Evolutionary conservation across 2,888 invertebrate genomes (phyloP).

Genomic region (Macrosiphum euphorbiae): DNA sequence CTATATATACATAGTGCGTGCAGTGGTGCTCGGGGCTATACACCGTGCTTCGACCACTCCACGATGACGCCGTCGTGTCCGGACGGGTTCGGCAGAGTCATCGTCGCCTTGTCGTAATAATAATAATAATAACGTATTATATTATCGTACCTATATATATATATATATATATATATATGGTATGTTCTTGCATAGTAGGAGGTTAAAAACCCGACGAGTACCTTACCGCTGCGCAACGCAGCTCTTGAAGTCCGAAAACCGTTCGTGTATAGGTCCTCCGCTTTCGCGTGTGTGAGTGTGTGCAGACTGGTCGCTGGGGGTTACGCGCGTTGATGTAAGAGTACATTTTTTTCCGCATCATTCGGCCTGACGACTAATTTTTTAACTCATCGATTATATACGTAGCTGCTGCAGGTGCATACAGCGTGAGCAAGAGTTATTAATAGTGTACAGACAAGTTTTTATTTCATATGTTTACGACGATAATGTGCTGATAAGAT

Average conservation of each 20-base stretch:
- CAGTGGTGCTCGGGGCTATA: slow-evolving; percentile 22
- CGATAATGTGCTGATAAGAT: too few species aligned
- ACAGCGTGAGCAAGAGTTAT: too few species aligned
- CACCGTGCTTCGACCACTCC: slow-evolving; percentile 32
- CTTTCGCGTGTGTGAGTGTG: neutral
- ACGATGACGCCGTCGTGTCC: slow-evolving; percentile 16
- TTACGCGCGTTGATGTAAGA: neutral
- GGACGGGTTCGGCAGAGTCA: slow-evolving; percentile 37
- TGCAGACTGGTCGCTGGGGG: neutral
- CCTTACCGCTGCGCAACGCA: neutral
- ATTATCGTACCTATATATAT: neutral
- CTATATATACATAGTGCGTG: neutral
- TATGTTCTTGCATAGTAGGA: neutral
- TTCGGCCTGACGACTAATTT: neutral
- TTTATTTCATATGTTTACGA: too few species aligned
- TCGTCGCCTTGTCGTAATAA: slow-evolving; percentile 38
- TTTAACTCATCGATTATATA: neutral
- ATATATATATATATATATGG: too few species aligned
- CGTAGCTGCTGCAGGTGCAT: too few species aligned
- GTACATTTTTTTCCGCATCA: neutral
- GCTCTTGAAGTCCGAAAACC: slow-evolving; percentile 16
- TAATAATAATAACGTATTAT: slow-evolving; percentile 11
- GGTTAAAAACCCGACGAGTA: slow-evolving; percentile 61
- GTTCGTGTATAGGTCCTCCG: neutral
- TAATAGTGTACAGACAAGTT: too few species aligned